Evolutionary conservation across 2,113 vertebrate genomes (phyloP).

Genomic region (Cinclus mexicanus): DNA sequence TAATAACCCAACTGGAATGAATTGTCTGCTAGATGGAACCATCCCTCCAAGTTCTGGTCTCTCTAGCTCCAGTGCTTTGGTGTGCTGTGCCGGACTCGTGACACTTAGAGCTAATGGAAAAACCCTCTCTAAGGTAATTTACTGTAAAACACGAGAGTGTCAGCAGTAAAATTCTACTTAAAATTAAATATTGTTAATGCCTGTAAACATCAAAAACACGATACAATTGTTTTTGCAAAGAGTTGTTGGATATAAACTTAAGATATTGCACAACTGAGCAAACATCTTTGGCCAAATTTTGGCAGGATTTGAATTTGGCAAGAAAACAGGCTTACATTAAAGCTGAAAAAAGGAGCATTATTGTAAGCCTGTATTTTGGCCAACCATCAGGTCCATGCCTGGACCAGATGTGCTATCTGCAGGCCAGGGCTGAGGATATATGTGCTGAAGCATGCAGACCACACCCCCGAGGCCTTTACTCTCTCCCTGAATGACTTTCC

Average conservation of each 20-base stretch:
- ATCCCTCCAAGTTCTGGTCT: constrained; percentile 93
- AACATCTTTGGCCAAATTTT: constrained; percentile 53
- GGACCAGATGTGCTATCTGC: constrained; percentile 67
- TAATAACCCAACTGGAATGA: constrained; percentile 82
- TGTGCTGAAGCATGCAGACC: constrained; percentile 61
- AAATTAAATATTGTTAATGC: constrained; percentile 63
- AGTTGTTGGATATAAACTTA: constrained; percentile 64
- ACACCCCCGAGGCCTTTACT: constrained; percentile 60
- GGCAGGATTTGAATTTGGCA: constrained; percentile 63
- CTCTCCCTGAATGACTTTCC: constrained; percentile 68
- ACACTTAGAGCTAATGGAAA: constrained; percentile 86
- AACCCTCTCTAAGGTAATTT: constrained; percentile 89
- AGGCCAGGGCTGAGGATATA: constrained; percentile 62
- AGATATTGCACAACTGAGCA: constrained; percentile 42
- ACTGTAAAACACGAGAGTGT: constrained; percentile 31
- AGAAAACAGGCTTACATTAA: constrained; percentile 64
- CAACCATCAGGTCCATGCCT: constrained; percentile 64
- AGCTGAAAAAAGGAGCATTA: constrained; percentile 60
- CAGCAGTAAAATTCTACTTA: constrained; percentile 47
- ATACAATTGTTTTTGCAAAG: constrained; percentile 60
- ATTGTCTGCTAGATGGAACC: constrained; percentile 91
- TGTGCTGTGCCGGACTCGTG: constrained; percentile 91
- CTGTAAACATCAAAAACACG: constrained; percentile 58
- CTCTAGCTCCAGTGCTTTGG: constrained; percentile 94
- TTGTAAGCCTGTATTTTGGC: constrained; percentile 65